These are phyloP conservation scores for Brachyopa scutellaris DNA, from an alignment of 2,888 invertebrate species.

Conservation along the genomic window DNA sequence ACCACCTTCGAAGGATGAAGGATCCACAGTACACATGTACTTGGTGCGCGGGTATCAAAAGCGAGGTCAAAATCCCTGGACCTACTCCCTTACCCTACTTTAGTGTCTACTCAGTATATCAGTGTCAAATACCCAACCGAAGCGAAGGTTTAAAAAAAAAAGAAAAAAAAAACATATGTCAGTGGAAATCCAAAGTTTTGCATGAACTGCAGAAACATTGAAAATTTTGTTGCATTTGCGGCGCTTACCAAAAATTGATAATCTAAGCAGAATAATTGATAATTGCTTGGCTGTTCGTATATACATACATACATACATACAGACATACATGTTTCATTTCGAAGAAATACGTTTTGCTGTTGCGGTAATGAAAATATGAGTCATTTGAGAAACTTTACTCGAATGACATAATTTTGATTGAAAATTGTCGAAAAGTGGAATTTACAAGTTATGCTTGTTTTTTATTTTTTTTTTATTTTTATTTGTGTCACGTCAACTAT, in stretches of 20 bases:
- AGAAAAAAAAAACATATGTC: not conserved
- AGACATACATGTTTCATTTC: not conserved
- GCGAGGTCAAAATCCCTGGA: no score
- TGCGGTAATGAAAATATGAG: not conserved
- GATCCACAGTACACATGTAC: no score
- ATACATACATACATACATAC: no score
- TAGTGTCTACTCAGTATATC: no score
- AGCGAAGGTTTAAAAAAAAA: not conserved
- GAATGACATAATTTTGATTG: conserved; percentile 22
- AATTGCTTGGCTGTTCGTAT: not conserved
- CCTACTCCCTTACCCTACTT: no score
- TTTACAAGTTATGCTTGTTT: no score
- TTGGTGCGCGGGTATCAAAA: no score
- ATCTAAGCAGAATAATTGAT: conserved; percentile 7
- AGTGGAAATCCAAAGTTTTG: not conserved
- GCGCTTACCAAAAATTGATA: conserved; percentile 28
- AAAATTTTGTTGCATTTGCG: conserved; percentile 12
- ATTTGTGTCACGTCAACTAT: no score
- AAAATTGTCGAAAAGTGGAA: not conserved
- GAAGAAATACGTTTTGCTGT: not conserved
- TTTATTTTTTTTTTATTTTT: no score
- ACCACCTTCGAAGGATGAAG: no score
- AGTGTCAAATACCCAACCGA: conserved; percentile 19
- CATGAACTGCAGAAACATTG: conserved; percentile 30
- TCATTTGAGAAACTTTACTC: conserved; percentile 11